Evolutionary conservation across 2,113 vertebrate species (phyloP), one percentile per base, ranked within the genome.

Genomic region (Platysteira castanea): DNA sequence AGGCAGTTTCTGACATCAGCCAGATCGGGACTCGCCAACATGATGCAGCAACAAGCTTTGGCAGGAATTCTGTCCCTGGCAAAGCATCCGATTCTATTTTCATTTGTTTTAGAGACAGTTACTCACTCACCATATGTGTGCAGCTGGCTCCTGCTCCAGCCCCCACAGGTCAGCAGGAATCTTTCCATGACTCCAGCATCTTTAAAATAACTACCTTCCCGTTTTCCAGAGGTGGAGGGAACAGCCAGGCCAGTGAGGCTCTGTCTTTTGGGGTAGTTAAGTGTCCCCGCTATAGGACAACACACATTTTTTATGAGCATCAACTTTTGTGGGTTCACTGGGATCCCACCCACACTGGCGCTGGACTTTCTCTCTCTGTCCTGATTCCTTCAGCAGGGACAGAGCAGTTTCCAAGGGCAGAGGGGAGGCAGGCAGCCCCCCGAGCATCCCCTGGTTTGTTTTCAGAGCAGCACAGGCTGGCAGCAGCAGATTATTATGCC

Each of bases 1-100:
- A 73, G 71, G 83, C 85, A 86, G 47, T 90, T 96, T 92, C 86
- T 96, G 90, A 93, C 94, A 96, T 86, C 90, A 94, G 93, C 69
- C 88, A 67, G 88, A 59, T 69, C 64, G 3, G 83, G 77, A 37
- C 52, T 59, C 18, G 88, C 95, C 94, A 93, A 77, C 83, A 86
- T 94, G 93, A 96, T 95, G 92, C 92, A 96, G 96, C 96, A 96
- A 93, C 90, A 92, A 95, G 95, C 79, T 19, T 68, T 97, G 96
- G 96, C 91, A 96, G 93, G 42, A 95, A 85, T 83, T 87, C 90
- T 90, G 79, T 80, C 88, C 85, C 90, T 90, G 92, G 95, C 96
- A 95, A n/a, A 91, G 90, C 18, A 2, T 50, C 56, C 1, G 1
- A 20, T 77, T 86, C 92, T 88, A 68, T 95, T 95, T 95, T 81